Conservation (phyloP, 2,888 invertebrate species). For the Pseudococcus longispinus region DNA sequence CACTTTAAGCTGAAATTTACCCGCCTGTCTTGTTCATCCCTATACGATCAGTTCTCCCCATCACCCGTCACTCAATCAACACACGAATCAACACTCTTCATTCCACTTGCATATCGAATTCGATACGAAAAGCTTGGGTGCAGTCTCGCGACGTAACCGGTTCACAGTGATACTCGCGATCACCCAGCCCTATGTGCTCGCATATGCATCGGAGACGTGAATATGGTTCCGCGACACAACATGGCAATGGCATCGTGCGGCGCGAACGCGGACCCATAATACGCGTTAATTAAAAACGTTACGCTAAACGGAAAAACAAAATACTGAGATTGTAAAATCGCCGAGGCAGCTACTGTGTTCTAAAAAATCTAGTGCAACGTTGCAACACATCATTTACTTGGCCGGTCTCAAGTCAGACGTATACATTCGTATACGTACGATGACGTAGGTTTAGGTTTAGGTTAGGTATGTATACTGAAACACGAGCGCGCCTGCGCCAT, state of each 20-base stretch:
- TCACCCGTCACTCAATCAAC: too few species aligned
- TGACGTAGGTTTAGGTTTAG: too few species aligned
- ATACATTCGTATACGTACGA: not conserved
- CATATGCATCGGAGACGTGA: not conserved
- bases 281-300: constrained; percentile 16
- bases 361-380: constrained; percentile 14
- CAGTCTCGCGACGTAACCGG: not conserved
- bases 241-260: not conserved
- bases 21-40: too few species aligned
- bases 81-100: not conserved
- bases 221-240: not conserved
- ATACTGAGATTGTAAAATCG: constrained; percentile 11
- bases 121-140: not conserved
- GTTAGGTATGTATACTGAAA: not conserved
- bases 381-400: constrained; percentile 14
- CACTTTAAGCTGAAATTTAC: too few species aligned
- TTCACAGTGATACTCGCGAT: not conserved
- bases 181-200: not conserved
- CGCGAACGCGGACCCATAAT: not conserved
- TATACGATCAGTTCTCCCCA: too few species aligned
- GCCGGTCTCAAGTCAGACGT: not conserved
- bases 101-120: not conserved
- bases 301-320: constrained; percentile 16
- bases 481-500: not conserved
- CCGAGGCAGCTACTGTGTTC: not conserved